Conservation (phyloP, 2,797 vertebrate species). For the Pampus argenteus region DNA sequence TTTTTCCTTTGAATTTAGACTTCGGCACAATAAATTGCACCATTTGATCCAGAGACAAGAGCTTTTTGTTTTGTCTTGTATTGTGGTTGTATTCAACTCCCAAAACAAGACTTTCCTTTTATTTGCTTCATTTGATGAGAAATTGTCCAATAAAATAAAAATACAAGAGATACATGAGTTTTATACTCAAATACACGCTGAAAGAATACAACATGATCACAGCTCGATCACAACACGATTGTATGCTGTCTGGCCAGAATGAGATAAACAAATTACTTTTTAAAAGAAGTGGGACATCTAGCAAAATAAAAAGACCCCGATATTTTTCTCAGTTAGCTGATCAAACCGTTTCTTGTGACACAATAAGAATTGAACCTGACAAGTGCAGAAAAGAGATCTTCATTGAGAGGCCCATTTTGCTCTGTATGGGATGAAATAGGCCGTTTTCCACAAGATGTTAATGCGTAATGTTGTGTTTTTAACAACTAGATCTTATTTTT, state of each 20-base stretch:
- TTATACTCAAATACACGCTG: not conserved
- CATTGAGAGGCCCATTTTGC: not conserved
- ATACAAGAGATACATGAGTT: not conserved
- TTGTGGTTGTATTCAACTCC: too few species aligned
- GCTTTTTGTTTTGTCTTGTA: too few species aligned
- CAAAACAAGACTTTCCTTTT: too few species aligned
- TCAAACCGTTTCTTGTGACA: not conserved
- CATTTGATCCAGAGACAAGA: not conserved
- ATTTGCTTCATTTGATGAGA: not conserved
- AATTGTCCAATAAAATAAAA: not conserved
- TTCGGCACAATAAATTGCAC: not conserved
- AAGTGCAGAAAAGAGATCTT: not conserved
- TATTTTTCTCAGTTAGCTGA: not conserved
- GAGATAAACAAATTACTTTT: constrained; percentile 2
- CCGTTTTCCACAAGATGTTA: not conserved
- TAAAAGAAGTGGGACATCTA: not conserved
- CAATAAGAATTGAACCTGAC: not conserved
- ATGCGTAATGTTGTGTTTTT: not conserved
- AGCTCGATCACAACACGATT: constrained; percentile 1
- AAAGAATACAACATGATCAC: not conserved
- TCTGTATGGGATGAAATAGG: too few species aligned
- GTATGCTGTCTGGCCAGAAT: not conserved
- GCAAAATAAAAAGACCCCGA: not conserved
- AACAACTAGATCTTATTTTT: not conserved
- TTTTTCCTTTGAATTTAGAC: not conserved